These are phyloP conservation scores for Copsychus sechellarum DNA, from an alignment of 2,113 vertebrate species.

Conservation along the genomic window DNA sequence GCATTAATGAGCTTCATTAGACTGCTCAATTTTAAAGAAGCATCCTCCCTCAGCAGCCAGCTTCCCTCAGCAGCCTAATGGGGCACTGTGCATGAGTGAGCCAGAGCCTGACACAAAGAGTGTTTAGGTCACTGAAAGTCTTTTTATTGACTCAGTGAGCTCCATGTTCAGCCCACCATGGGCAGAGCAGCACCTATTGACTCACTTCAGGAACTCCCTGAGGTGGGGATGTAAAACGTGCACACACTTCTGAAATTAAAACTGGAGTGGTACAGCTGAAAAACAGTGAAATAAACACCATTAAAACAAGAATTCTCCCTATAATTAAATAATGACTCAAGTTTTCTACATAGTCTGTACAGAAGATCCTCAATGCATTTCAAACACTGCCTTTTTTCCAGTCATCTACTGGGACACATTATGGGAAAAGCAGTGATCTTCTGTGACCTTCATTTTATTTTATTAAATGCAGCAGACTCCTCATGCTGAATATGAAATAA, in stretches of 20 bases:
- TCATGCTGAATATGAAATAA: slow-evolving; percentile 64
- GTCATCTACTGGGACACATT: slow-evolving; percentile 35
- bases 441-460: slow-evolving; percentile 68
- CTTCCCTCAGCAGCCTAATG: neutral
- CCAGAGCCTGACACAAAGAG: neutral
- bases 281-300: slow-evolving; percentile 8
- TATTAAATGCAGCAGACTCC: slow-evolving; percentile 73
- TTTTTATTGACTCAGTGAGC: neutral
- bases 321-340: slow-evolving; percentile 19
- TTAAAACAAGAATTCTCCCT: neutral
- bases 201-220: slow-evolving; percentile 8
- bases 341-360: neutral
- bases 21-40: slow-evolving; percentile 20
- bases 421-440: slow-evolving; percentile 39
- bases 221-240: neutral
- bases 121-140: neutral
- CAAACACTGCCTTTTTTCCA: slow-evolving; percentile 64
- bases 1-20: slow-evolving; percentile 58
- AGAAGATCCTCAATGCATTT: slow-evolving; percentile 43
- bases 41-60: neutral
- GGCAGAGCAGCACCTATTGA: neutral
- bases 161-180: neutral
- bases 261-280: neutral
- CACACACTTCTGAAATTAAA: neutral
- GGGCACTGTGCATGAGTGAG: neutral